A percentile compares a stretch with the other conserved stretches of the same genome.
These are phyloP conservation scores for Agriopis marginaria DNA, from an alignment of 2,888 invertebrate genomes.

Conservation along the genomic window DNA sequence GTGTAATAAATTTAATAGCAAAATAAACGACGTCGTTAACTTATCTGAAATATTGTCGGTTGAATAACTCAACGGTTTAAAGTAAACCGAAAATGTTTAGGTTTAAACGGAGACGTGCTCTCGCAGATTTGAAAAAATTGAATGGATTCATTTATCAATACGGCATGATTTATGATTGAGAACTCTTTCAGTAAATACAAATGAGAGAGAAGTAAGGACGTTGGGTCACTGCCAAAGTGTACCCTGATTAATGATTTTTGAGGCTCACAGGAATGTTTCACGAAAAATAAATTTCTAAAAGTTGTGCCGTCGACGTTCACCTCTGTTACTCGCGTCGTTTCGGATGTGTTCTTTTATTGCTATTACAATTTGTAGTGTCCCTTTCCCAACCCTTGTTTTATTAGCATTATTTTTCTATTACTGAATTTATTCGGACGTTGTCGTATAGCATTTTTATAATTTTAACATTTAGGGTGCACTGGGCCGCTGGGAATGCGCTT, in stretches of 20 bases:
- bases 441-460: neutral
- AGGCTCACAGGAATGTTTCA: conserved; percentile 71
- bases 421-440: conserved; percentile 6
- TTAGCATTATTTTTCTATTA: conserved; percentile 33
- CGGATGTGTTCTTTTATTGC: conserved; percentile 36
- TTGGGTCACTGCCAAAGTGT: conserved; percentile 84
- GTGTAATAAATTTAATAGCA: conserved; percentile 62
- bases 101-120: conserved; percentile 58
- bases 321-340: conserved; percentile 35
- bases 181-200: conserved; percentile 84
- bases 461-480: neutral
- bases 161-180: conserved; percentile 78
- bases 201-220: conserved; percentile 80
- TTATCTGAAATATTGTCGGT: conserved; percentile 64
- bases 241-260: conserved; percentile 83
- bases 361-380: conserved; percentile 37
- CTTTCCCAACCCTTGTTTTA: conserved; percentile 29
- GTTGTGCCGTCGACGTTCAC: conserved; percentile 50
- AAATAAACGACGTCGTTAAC: conserved; percentile 65
- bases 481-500: neutral
- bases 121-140: conserved; percentile 73
- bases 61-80: conserved; percentile 56
- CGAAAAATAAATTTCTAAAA: conserved; percentile 71
- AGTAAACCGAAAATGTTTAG: conserved; percentile 53
- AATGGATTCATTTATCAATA: conserved; percentile 81